Conservation (phyloP, 2,797 vertebrate species). For the Fistularia tabacaria region DNA sequence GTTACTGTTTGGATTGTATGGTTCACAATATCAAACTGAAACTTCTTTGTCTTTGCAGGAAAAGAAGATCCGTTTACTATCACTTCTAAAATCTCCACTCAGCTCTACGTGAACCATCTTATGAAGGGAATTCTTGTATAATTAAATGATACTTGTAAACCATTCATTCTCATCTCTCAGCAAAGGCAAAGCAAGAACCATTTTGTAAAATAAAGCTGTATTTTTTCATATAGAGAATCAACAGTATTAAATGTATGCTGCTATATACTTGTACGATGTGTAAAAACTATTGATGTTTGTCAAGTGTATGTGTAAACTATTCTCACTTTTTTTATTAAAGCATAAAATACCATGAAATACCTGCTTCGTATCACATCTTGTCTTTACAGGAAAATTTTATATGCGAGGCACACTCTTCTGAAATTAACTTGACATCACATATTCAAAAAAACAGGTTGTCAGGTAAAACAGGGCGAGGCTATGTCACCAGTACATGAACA, state of each 20-base stretch:
- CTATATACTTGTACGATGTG: slow-evolving; percentile 81
- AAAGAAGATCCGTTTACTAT: slow-evolving; percentile 86
- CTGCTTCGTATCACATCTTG: not conserved
- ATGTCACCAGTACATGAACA: too few species aligned
- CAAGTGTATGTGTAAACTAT: slow-evolving; percentile 83
- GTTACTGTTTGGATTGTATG: not conserved
- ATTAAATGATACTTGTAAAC: slow-evolving; percentile 59
- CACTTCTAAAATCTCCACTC: slow-evolving; percentile 77
- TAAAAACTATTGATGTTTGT: slow-evolving; percentile 79
- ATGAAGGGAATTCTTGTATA: slow-evolving; percentile 59
- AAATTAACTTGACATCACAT: too few species aligned
- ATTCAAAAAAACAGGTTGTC: too few species aligned
- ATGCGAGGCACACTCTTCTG: too few species aligned
- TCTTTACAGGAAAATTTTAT: not conserved
- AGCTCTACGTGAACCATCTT: slow-evolving; percentile 39
- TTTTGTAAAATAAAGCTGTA: slow-evolving; percentile 90
- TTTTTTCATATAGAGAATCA: slow-evolving; percentile 89
- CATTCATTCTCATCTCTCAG: slow-evolving; percentile 58
- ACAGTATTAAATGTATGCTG: slow-evolving; percentile 84
- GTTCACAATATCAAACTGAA: not conserved
- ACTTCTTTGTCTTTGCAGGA: slow-evolving; percentile 72
- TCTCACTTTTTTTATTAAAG: slow-evolving; percentile 81
- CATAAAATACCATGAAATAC: slow-evolving; percentile 63
- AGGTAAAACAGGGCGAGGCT: too few species aligned
- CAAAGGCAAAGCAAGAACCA: slow-evolving; percentile 70